Evolutionary conservation across 1,140 invertebrate species (phyloP), one percentile per base, ranked within the genome.

Genomic region (Antheraea mylitta): DNA sequence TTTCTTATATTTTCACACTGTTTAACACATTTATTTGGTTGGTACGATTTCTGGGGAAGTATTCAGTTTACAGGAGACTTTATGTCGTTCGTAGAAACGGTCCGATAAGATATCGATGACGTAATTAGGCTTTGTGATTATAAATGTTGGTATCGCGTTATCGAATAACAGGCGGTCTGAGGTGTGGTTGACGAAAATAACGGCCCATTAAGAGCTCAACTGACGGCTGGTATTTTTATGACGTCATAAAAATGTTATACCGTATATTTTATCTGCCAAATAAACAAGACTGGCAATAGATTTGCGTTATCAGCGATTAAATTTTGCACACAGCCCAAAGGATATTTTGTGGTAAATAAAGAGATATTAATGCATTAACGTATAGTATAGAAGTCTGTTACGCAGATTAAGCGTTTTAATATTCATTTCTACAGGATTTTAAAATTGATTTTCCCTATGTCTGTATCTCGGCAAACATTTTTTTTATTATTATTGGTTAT

Each of bases 91-190:
- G 18, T 65, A 53, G 65, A 11, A 58, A 63, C 37, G 42, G 10
- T 18, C n/a, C 61, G 70, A 72, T 68, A 72, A 72, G 70, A 65
- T 72, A 66, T 45, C n/a, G 66, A 42, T 65, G 70, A 64, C 66
- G 62, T 62, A 66, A 59, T 18, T 58, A 16, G 45, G 45, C 45
- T 53, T 38, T 72, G 67, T 66, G 67, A 64, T 22, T 71, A 72
- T 72, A 76, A 74, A 78, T 80, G 70, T 72, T n/a, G 30, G 58
- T 74, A 77, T 80, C 66, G 75, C 73, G 78, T 76, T 70, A 71
- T 45, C 67, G 38, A 36, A 68, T 58, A 70, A 69, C 59, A 63
- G 60, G 67, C 74, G 63, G 62, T 72, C 65, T 66, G 68, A 72
- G 78, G 76, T 74, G 78, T 67, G 78, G 69, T 71, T 63, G 42